These are phyloP conservation scores for Aromia moschata DNA, from an alignment of 2,888 invertebrate species.

Conservation along the genomic window DNA sequence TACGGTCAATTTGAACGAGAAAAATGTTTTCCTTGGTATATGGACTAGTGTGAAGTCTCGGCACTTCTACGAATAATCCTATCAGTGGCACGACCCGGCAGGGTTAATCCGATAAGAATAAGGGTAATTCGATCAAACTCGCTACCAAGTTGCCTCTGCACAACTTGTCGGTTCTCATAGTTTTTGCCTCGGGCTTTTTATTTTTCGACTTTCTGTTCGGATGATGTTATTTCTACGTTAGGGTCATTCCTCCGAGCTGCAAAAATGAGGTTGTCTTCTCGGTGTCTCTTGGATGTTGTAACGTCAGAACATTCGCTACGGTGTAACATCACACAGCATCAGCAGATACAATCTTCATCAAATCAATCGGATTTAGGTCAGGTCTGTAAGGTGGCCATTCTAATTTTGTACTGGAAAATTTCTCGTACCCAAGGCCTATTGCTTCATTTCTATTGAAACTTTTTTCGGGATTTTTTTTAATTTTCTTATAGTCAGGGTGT, in stretches of 20 bases:
- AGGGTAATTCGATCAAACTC: conserved; percentile 8
- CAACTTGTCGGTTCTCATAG: conserved; percentile 5
- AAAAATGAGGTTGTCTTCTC: conserved; percentile 12
- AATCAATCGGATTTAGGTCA: too few species aligned
- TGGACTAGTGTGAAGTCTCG: neutral
- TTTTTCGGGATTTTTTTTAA: too few species aligned
- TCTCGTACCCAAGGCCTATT: too few species aligned
- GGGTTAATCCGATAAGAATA: conserved; percentile 11
- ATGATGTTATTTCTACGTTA: conserved; percentile 5
- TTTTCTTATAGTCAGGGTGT: too few species aligned
- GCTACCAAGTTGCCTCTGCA: neutral
- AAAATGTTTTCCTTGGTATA: neutral
- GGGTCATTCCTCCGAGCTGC: conserved; percentile 1
- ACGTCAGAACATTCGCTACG: too few species aligned
- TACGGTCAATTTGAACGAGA: neutral
- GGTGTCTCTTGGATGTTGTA: too few species aligned
- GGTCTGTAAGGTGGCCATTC: too few species aligned
- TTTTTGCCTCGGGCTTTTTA: conserved; percentile 13
- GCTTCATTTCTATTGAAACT: too few species aligned
- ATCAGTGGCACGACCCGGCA: neutral
- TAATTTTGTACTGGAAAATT: too few species aligned
- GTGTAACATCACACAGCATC: too few species aligned
- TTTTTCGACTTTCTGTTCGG: conserved; percentile 16
- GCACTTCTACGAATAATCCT: too few species aligned
- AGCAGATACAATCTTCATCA: too few species aligned